Conservation (phyloP, 2,888 invertebrate genomes). For the Neoitamus cyanurus region DNA sequence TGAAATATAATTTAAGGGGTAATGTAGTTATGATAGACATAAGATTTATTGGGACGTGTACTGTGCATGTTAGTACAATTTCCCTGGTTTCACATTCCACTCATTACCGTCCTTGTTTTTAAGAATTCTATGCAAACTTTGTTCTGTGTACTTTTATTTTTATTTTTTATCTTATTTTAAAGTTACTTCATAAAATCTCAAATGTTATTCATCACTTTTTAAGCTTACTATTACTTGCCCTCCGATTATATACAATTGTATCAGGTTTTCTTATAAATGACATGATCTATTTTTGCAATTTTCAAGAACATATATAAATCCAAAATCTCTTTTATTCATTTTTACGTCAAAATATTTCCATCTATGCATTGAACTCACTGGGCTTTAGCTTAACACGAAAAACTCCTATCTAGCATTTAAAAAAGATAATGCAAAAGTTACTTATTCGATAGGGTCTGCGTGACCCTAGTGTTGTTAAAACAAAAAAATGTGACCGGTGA, state of each 20-base stretch:
- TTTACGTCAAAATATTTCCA: no score
- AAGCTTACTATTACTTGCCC: background rate
- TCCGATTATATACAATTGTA: background rate
- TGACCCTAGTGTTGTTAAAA: no score
- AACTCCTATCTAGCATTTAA: no score
- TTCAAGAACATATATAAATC: background rate
- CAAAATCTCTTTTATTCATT: background rate
- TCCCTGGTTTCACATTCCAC: constrained; percentile 3
- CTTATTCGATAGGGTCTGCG: no score
- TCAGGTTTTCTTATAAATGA: background rate
- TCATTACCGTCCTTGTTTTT: constrained; percentile 7
- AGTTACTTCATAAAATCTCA: background rate
- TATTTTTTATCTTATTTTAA: background rate
- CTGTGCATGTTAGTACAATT: background rate
- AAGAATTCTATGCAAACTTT: background rate
- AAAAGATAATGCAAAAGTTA: no score
- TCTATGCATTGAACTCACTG: no score
- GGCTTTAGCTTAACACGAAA: no score
- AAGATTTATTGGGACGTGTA: background rate
- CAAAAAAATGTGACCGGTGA: no score
- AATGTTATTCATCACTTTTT: background rate
- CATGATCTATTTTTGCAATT: background rate
- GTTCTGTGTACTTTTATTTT: background rate
- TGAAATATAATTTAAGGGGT: background rate
- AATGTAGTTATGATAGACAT: background rate